These are phyloP conservation scores for Ranitomeya variabilis DNA, from an alignment of 2,113 vertebrate genomes.

Conservation along the genomic window DNA sequence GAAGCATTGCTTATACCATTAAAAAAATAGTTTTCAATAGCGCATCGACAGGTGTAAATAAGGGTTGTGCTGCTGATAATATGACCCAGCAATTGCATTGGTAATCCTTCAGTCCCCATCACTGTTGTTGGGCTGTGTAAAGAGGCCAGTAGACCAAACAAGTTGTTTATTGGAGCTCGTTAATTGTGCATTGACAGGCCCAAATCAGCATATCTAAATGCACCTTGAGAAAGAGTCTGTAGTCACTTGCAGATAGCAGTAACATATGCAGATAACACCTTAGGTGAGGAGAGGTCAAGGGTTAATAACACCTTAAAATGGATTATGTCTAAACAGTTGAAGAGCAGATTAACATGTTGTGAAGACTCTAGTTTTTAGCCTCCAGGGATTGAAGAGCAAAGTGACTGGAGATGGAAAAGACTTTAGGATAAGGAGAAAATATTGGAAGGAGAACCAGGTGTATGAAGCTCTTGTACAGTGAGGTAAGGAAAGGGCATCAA, in stretches of 20 bases:
- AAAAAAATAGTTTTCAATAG: too few relatives aligned
- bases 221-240: not conserved
- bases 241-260: not conserved
- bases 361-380: not conserved
- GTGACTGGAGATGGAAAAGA: conserved; percentile 11
- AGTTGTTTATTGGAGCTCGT: too few relatives aligned
- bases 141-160: too few relatives aligned
- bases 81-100: too few relatives aligned
- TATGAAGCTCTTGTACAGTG: not conserved
- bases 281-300: not conserved
- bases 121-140: too few relatives aligned
- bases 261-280: not conserved
- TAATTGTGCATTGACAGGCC: too few relatives aligned
- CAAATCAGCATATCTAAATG: too few relatives aligned
- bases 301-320: conserved; percentile 15
- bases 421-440: not conserved
- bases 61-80: too few relatives aligned
- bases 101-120: too few relatives aligned
- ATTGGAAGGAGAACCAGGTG: not conserved
- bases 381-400: conserved; percentile 6
- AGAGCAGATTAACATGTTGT: conserved; percentile 1
- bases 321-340: conserved; percentile 2
- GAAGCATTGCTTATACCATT: too few relatives aligned
- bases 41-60: too few relatives aligned
- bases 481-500: not conserved